Percentiles rank a stretch among this genome's conserved stretches.
These are phyloP conservation scores for Stramonita haemastoma DNA, from an alignment of 2,888 invertebrate species.

Conservation along the genomic window DNA sequence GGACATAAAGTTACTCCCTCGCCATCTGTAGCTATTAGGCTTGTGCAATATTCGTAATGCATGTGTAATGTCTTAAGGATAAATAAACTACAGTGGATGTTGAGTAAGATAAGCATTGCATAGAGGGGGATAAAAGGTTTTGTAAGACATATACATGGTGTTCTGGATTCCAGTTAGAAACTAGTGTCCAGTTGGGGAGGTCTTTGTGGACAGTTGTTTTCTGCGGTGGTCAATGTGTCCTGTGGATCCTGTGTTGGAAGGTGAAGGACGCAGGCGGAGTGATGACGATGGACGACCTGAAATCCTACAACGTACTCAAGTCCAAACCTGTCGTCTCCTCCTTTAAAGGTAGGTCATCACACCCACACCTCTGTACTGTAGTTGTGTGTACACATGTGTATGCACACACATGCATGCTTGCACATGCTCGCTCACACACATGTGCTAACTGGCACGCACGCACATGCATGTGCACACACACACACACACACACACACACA, in stretches of 20 bases:
- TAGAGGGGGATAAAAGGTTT: too few species aligned
- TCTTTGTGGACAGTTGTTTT: not conserved
- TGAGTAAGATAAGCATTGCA: too few species aligned
- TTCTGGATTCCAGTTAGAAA: too few species aligned
- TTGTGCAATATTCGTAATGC: too few species aligned
- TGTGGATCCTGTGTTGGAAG: slow-evolving; percentile 45
- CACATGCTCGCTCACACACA: not conserved
- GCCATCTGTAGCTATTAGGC: too few species aligned
- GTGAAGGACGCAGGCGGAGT: slow-evolving; percentile 38
- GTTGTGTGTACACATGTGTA: too few species aligned
- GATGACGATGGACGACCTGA: slow-evolving; percentile 82
- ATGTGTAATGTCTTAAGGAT: too few species aligned
- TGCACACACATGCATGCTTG: not conserved
- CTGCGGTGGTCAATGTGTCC: not conserved
- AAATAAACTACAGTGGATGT: too few species aligned
- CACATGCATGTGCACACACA: not conserved
- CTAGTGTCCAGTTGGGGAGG: too few species aligned
- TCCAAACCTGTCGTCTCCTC: slow-evolving; percentile 58
- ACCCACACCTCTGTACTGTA: not conserved
- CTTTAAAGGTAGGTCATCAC: slow-evolving; percentile 46
- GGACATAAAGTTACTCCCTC: too few species aligned
- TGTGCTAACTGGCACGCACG: not conserved
- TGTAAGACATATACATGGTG: too few species aligned
- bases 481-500: not conserved
- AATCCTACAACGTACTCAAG: slow-evolving; percentile 80